A percentile compares a stretch with the other conserved stretches of the same genome.
phyloP scores from a whole-genome alignment of 1,140 invertebrate genomes.

The Dendrolimus punctatus region DNA sequence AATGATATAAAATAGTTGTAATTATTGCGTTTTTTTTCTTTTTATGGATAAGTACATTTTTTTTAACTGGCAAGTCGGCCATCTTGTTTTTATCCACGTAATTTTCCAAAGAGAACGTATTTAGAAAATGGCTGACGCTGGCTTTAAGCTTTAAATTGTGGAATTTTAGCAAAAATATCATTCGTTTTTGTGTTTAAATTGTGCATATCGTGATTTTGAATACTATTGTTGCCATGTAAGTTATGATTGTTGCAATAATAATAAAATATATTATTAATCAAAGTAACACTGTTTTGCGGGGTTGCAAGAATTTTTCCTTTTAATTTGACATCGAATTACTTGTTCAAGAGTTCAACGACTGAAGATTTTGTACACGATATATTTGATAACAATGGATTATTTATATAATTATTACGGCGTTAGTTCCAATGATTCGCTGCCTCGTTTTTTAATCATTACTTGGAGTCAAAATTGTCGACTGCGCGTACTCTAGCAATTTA shows the following conservation, averaged over 20 bases:
- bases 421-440: too few species aligned
- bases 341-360: background rate
- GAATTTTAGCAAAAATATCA: background rate
- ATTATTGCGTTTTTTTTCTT: too few species aligned
- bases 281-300: conserved; percentile 52
- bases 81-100: too few species aligned
- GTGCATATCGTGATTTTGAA: background rate
- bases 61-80: too few species aligned
- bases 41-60: too few species aligned
- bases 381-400: too few species aligned
- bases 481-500: too few species aligned
- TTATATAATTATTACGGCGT: too few species aligned
- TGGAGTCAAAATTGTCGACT: too few species aligned
- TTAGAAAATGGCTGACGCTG: conserved; percentile 1
- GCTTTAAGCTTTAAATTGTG: background rate
- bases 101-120: background rate
- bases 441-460: too few species aligned
- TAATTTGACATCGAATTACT: conserved; percentile 4
- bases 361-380: too few species aligned
- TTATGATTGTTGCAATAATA: conserved; percentile 58
- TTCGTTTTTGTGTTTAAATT: background rate
- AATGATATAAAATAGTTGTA: too few species aligned
- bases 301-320: conserved; percentile 39
- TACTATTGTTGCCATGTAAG: conserved; percentile 53
- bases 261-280: conserved; percentile 35